Conservation (phyloP, 23 tunicate species). For the Oikopleura albicans region DNA sequence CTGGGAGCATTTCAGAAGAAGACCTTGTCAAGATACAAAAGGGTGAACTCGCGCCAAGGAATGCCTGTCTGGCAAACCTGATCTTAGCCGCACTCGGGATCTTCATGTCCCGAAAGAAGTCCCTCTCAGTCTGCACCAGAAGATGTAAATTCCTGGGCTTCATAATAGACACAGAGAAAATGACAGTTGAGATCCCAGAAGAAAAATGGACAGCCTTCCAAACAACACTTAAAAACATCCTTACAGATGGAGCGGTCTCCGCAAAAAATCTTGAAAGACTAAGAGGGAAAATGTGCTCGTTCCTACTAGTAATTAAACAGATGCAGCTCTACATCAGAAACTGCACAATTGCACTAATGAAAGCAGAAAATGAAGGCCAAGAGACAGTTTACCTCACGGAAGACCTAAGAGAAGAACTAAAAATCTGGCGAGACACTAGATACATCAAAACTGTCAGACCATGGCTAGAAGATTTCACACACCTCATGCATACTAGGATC, state of each 20-base stretch:
- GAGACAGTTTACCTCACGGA: background rate
- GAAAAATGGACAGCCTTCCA: background rate
- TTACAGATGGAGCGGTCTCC: background rate
- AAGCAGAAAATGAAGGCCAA: background rate
- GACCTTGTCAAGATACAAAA: background rate
- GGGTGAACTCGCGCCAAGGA: no score
- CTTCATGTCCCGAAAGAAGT: background rate
- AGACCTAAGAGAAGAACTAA: background rate
- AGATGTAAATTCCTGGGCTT: background rate
- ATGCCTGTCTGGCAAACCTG: no score
- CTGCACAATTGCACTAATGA: background rate
- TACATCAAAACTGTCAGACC: background rate
- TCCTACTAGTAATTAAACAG: background rate
- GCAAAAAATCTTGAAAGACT: background rate
- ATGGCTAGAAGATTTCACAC: background rate
- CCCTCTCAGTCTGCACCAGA: background rate
- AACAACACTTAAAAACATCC: background rate
- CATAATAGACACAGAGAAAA: background rate
- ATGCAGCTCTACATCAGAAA: background rate
- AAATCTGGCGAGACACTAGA: background rate
- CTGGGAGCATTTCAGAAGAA: background rate
- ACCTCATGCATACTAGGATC: background rate
- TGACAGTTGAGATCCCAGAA: background rate
- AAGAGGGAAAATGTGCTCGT: background rate
- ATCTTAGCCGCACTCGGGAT: background rate